phyloP scores from a whole-genome alignment of 2,888 invertebrate species.

The Schizotus pectinicornis region DNA sequence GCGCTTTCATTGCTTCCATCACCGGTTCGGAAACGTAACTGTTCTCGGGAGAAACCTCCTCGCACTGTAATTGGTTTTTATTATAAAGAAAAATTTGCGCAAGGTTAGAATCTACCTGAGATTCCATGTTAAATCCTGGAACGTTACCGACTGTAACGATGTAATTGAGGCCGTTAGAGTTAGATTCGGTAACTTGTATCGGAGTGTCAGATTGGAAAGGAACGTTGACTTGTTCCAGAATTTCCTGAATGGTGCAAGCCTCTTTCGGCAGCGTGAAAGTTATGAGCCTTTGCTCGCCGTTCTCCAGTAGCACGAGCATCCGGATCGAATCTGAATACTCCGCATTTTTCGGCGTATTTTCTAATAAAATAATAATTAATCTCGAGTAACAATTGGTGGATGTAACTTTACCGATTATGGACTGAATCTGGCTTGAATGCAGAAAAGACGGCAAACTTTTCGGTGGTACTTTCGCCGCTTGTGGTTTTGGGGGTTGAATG shows the following conservation, averaged over 20 bases:
- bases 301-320: constrained; percentile 79
- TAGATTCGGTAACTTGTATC: constrained; percentile 77
- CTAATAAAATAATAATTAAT: constrained; percentile 42
- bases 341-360: constrained; percentile 59
- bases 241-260: constrained; percentile 81
- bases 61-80: not conserved
- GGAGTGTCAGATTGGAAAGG: constrained; percentile 73
- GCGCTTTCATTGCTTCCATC: constrained; percentile 27
- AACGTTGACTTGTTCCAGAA: constrained; percentile 79
- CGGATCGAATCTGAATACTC: constrained; percentile 72
- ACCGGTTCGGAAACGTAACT: not conserved
- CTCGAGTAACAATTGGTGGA: not conserved
- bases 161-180: constrained; percentile 78
- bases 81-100: too few species aligned
- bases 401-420: constrained; percentile 50
- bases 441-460: constrained; percentile 46
- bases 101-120: not conserved
- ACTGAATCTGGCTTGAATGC: constrained; percentile 52
- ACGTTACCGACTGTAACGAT: constrained; percentile 73
- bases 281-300: constrained; percentile 80
- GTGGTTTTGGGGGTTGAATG: constrained; percentile 44
- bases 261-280: constrained; percentile 83
- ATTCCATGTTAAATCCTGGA: constrained; percentile 25
- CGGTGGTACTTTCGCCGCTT: constrained; percentile 40
- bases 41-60: not conserved